Percentiles rank a stretch among this genome's conserved stretches.
Conservation (phyloP, 2,888 invertebrate genomes). For the Synanthedon tipuliformis region DNA sequence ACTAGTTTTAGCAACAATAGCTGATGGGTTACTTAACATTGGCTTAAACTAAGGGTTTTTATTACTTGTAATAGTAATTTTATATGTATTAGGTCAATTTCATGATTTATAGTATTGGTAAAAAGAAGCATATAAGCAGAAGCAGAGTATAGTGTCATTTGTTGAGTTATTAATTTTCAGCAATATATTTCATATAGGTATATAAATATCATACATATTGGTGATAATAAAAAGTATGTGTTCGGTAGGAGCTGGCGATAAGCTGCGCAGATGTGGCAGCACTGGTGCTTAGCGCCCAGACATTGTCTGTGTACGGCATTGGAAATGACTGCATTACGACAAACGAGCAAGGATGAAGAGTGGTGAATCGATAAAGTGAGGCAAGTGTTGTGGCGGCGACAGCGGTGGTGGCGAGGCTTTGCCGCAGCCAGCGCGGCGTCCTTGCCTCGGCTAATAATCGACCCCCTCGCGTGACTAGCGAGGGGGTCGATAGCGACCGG, state of each 20-base stretch:
- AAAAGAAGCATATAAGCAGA: too few species aligned
- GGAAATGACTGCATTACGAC: slow-evolving; percentile 6
- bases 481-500: slow-evolving; percentile 66
- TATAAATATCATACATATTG: too few species aligned
- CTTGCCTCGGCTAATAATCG: slow-evolving; percentile 53
- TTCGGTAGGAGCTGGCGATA: not conserved
- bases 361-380: slow-evolving; percentile 11
- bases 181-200: too few species aligned
- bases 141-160: too few species aligned
- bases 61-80: too few species aligned
- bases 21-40: too few species aligned
- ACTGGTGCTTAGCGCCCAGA: not conserved
- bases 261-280: not conserved
- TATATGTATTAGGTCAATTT: too few species aligned
- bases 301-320: not conserved
- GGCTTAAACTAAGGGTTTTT: too few species aligned
- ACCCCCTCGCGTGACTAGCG: slow-evolving; percentile 45
- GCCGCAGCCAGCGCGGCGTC: slow-evolving; percentile 65
- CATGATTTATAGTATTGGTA: too few species aligned
- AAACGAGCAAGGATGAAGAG: not conserved
- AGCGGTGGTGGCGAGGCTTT: slow-evolving; percentile 23
- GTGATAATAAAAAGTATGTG: too few species aligned
- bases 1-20: too few species aligned
- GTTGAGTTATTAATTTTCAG: too few species aligned
- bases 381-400: slow-evolving; percentile 14